Conservation (phyloP, 2,113 vertebrate species). For the Neofelis nebulosa region DNA sequence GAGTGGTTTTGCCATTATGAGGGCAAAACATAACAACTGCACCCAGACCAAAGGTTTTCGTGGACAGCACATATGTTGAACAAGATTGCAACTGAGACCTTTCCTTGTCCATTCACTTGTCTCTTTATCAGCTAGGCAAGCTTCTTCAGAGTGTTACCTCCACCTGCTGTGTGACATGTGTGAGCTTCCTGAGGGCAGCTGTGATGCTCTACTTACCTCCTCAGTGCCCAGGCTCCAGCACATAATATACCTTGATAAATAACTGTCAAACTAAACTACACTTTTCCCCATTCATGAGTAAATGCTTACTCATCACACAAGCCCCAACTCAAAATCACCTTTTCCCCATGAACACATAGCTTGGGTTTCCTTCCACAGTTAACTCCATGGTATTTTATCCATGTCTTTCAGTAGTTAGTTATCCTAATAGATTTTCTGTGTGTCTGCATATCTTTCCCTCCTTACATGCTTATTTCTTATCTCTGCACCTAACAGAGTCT, state of each 20-base stretch:
- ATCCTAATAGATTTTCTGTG: neutral
- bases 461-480: neutral
- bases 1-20: neutral
- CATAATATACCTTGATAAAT: neutral
- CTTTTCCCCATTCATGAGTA: neutral
- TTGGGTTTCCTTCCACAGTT: neutral
- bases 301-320: neutral
- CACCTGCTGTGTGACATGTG: accelerated
- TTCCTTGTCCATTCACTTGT: neutral
- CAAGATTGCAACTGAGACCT: neutral
- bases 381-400: neutral
- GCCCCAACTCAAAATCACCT: neutral
- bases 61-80: neutral
- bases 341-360: neutral
- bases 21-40: neutral
- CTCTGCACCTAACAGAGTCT: neutral
- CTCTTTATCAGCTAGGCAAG: neutral
- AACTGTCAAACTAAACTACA: neutral
- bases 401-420: neutral
- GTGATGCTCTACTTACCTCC: neutral
- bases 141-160: neutral
- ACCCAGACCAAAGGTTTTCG: neutral
- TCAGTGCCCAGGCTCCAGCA: neutral
- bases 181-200: neutral
- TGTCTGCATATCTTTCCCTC: neutral